Evolutionary conservation across 1,140 invertebrate species (phyloP).

Genomic region (Dreissena rostriformis): DNA sequence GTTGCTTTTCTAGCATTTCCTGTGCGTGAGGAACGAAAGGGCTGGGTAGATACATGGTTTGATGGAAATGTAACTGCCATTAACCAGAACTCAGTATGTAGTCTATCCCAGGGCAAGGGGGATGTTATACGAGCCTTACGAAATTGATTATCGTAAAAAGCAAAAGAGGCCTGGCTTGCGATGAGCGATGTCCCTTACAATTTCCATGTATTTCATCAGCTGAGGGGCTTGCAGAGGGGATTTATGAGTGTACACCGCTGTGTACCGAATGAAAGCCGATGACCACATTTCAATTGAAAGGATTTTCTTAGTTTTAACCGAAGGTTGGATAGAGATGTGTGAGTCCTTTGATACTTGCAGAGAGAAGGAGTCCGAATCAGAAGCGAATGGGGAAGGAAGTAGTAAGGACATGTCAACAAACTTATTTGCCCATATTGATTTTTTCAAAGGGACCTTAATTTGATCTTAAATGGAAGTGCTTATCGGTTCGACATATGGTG

Average conservation of each 20-base stretch:
- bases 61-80: not conserved
- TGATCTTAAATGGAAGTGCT: too few relatives aligned
- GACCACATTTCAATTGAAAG: slow-evolving; percentile 24
- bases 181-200: slow-evolving; percentile 28
- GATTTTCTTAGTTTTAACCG: slow-evolving; percentile 3
- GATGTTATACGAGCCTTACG: not conserved
- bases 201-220: slow-evolving; percentile 36
- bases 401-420: slow-evolving; percentile 24
- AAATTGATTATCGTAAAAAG: slow-evolving; percentile 37
- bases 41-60: not conserved
- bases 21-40: not conserved
- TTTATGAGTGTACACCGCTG: not conserved
- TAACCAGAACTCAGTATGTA: slow-evolving; percentile 7
- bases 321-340: not conserved
- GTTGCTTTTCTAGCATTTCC: not conserved
- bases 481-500: too few relatives aligned
- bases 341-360: not conserved
- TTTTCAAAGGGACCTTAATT: not conserved
- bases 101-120: slow-evolving; percentile 24
- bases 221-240: slow-evolving; percentile 25
- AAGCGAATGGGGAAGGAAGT: not conserved
- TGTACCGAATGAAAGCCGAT: slow-evolving; percentile 21
- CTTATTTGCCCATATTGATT: slow-evolving; percentile 30
- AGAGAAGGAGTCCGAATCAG: not conserved
- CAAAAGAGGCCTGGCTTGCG: not conserved